Percentiles rank a stretch among this genome's conserved stretches.
Evolutionary conservation across 30 jellyfish, hydroid and myxozoan genomes (phyloP).

Genomic region (Nemopilema nomurai): DNA sequence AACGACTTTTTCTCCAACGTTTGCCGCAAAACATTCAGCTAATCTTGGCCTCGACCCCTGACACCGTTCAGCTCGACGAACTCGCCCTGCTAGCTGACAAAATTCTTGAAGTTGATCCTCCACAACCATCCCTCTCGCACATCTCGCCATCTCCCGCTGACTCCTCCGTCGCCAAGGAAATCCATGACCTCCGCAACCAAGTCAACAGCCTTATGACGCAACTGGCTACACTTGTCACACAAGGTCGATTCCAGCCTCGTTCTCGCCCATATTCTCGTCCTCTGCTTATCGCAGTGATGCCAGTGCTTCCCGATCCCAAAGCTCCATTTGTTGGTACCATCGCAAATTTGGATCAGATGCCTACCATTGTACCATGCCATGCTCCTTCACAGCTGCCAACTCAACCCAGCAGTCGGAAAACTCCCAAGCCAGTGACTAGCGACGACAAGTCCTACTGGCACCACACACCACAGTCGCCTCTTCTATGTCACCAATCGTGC

Average conservation of each 20-base stretch:
- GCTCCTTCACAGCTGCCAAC: no score
- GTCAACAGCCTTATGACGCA: background rate
- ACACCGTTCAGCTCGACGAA: background rate
- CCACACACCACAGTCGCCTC: no score
- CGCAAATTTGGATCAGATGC: no score
- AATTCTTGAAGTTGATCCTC: slow-evolving; percentile 8
- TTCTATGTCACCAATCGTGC: no score
- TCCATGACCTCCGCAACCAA: slow-evolving; percentile 4
- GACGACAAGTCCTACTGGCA: no score
- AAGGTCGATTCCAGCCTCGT: background rate
- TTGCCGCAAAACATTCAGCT: slow-evolving; percentile 16
- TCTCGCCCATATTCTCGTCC: no score
- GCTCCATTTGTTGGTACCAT: no score
- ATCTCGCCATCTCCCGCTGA: background rate
- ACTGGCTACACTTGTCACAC: background rate
- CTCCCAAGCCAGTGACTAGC: no score
- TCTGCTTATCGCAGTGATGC: no score
- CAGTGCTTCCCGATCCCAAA: no score
- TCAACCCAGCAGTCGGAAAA: no score
- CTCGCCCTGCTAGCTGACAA: slow-evolving; percentile 19
- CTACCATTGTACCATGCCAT: no score
- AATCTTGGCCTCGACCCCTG: slow-evolving; percentile 20
- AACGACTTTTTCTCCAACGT: slow-evolving; percentile 9
- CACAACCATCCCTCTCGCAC: background rate
- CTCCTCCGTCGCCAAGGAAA: background rate